Evolutionary conservation across 2,797 vertebrate species (phyloP).

Genomic region (Malurus splendens): DNA sequence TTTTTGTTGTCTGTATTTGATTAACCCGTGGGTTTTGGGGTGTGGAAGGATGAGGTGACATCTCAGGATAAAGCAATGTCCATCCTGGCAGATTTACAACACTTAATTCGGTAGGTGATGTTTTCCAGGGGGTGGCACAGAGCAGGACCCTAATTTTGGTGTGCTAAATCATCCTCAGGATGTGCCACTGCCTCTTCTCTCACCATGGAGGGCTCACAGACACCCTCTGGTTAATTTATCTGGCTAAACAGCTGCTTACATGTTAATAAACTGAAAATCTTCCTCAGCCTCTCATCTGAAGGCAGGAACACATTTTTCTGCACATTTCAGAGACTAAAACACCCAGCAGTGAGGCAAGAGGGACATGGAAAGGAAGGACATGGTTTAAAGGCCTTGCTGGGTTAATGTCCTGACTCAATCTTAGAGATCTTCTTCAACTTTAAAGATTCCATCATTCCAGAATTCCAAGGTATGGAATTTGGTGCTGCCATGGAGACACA

Average conservation of each 20-base stretch:
- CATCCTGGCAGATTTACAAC: background rate
- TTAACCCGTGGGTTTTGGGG: background rate
- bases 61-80: background rate
- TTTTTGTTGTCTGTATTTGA: background rate
- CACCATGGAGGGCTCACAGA: background rate
- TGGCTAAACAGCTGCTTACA: background rate
- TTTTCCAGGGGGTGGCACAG: background rate
- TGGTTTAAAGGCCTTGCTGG: background rate
- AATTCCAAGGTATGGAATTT: background rate
- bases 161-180: background rate
- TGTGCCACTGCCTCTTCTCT: background rate
- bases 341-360: background rate
- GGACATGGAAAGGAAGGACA: accelerated
- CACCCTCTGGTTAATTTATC: background rate
- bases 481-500: background rate
- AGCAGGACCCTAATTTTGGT: background rate
- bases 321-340: background rate
- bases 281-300: background rate
- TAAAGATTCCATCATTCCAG: background rate
- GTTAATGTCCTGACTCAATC: accelerated
- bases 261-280: background rate
- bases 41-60: background rate
- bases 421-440: background rate
- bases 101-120: background rate
- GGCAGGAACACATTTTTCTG: background rate